A percentile compares a stretch with the other conserved stretches of the same genome.
Conservation (phyloP, 2,797 vertebrate species). For the Otus scops region DNA sequence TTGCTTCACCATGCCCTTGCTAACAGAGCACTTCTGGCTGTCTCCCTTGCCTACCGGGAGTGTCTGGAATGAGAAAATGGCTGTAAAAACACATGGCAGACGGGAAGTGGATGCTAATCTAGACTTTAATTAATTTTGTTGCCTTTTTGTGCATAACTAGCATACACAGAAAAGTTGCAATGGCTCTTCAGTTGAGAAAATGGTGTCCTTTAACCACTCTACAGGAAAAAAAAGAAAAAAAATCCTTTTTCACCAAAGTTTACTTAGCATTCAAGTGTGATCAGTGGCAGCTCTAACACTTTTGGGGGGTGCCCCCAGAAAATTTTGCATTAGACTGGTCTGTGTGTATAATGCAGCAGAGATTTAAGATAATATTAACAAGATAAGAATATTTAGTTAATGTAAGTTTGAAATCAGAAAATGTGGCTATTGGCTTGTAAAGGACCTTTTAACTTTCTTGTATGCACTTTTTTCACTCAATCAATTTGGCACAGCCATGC, state of each 20-base stretch:
- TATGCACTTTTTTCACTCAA: not conserved
- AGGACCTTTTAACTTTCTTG: not conserved
- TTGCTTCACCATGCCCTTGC: not conserved
- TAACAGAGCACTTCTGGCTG: not conserved
- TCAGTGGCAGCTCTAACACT: not conserved
- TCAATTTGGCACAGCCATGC: not conserved
- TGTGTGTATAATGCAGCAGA: not conserved
- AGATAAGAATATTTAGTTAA: not conserved
- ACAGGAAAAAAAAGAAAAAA: not conserved
- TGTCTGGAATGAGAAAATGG: fast-evolving
- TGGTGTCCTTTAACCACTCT: not conserved
- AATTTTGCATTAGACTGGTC: not conserved
- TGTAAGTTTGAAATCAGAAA: not conserved
- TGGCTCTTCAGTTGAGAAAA: not conserved
- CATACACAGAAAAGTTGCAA: not conserved
- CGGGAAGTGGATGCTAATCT: not conserved
- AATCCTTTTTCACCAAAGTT: not conserved
- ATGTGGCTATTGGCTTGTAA: not conserved
- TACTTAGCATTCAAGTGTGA: not conserved
- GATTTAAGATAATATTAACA: not conserved
- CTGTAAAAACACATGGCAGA: not conserved
- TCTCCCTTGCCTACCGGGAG: not conserved
- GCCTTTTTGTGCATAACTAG: not conserved
- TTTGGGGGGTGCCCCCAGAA: not conserved
- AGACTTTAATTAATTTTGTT: not conserved